phyloP scores from a whole-genome alignment of 1,140 invertebrate genomes.

The Reticulitermes speratus region DNA sequence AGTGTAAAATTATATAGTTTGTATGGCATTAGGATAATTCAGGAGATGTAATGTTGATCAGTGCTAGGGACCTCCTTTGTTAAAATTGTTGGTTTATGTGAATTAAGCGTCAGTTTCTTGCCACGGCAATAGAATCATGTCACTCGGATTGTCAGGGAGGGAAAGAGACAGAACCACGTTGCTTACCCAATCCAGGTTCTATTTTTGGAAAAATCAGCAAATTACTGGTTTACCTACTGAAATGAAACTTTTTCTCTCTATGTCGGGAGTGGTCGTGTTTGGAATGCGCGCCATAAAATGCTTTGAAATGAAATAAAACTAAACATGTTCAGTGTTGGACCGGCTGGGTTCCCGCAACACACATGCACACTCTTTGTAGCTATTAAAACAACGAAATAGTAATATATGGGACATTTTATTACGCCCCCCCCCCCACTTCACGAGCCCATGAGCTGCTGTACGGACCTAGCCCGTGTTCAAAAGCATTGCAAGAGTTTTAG shows the following conservation, averaged over 20 bases:
- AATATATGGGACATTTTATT: slow-evolving; percentile 26
- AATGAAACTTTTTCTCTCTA: no score
- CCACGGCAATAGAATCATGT: no score
- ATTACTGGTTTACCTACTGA: no score
- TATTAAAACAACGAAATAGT: slow-evolving; percentile 28
- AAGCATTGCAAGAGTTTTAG: background rate
- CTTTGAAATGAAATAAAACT: background rate
- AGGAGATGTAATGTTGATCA: no score
- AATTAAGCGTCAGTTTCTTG: no score
- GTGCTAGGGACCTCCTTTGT: no score
- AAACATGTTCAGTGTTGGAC: background rate
- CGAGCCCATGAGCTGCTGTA: background rate
- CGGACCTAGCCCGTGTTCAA: background rate
- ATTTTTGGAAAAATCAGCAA: background rate
- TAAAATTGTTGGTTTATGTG: no score
- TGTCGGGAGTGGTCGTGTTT: background rate
- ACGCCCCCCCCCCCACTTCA: background rate
- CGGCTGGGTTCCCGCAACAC: background rate
- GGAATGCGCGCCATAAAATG: background rate
- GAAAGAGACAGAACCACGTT: no score
- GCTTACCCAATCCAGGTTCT: background rate
- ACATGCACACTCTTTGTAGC: background rate
- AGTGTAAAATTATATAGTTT: no score
- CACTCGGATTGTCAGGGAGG: no score
- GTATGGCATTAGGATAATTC: no score